Percentiles rank a stretch among this genome's conserved stretches.
Conservation (phyloP, 2,888 invertebrate species). For the Vanessa cardui region DNA sequence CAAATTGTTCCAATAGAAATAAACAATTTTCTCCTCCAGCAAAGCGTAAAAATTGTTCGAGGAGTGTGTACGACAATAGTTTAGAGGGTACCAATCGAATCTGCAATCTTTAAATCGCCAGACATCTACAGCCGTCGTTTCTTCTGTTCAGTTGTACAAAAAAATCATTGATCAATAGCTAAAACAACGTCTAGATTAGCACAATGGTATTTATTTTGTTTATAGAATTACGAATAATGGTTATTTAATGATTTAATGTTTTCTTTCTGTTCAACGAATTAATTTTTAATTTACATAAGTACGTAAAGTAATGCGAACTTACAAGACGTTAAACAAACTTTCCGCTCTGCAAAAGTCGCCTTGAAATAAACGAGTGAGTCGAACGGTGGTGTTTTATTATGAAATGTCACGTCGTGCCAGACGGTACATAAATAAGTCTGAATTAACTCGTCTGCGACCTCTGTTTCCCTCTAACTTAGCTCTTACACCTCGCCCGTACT, state of each 20-base stretch:
- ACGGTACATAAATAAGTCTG: slow-evolving; percentile 78
- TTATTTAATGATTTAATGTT: background rate
- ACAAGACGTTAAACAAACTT: slow-evolving; percentile 71
- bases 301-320: slow-evolving; percentile 50
- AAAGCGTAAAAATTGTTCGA: slow-evolving; percentile 13
- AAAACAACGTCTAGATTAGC: slow-evolving; percentile 1
- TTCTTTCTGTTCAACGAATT: slow-evolving; percentile 26
- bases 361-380: slow-evolving; percentile 54
- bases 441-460: slow-evolving; percentile 80
- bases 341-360: slow-evolving; percentile 53
- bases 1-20: slow-evolving; percentile 5
- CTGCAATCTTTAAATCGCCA: slow-evolving; percentile 9
- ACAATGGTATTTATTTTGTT: background rate
- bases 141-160: background rate
- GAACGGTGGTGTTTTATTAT: slow-evolving; percentile 71
- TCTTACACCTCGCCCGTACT: slow-evolving; percentile 53
- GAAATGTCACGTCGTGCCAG: slow-evolving; percentile 77
- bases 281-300: slow-evolving; percentile 40
- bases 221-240: background rate
- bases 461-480: slow-evolving; percentile 61
- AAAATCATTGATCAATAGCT: slow-evolving; percentile 1
- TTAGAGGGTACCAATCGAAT: slow-evolving; percentile 7
- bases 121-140: slow-evolving; percentile 11
- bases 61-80: slow-evolving; percentile 12
- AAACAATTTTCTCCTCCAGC: slow-evolving; percentile 7